Percentiles rank a stretch among this genome's conserved stretches.
phyloP scores from a whole-genome alignment of 2,888 invertebrate species.

The Trypoxylon attenuatum region DNA sequence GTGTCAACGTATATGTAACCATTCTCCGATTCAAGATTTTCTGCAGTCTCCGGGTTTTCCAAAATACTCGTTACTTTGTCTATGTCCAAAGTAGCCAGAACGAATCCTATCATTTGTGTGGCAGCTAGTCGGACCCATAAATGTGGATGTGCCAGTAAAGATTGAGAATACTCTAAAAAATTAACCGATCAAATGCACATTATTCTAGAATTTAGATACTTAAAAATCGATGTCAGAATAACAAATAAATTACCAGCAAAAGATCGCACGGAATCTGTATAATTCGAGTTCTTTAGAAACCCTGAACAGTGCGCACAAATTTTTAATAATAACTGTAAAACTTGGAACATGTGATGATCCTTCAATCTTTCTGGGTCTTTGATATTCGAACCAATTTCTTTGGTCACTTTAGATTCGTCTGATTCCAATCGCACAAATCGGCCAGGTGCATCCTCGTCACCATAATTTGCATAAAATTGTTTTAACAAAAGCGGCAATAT shows the following conservation, averaged over 20 bases:
- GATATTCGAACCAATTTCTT: conserved; percentile 56
- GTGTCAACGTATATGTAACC: conserved; percentile 81
- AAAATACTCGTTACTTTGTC: conserved; percentile 78
- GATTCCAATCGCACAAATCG: conserved; percentile 61
- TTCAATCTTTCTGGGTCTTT: conserved; percentile 80
- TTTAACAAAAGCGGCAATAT: conserved; percentile 79
- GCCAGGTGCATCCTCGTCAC: conserved; percentile 63
- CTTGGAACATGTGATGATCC: conserved; percentile 86
- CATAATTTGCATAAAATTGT: conserved; percentile 66
- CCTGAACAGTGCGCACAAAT: conserved; percentile 80
- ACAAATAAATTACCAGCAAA: conserved; percentile 67
- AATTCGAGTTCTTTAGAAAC: conserved; percentile 77
- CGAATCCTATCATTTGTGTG: conserved; percentile 84
- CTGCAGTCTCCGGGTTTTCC: conserved; percentile 67
- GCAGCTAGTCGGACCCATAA: conserved; percentile 89
- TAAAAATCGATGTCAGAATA: too few relatives aligned
- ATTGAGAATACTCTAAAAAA: conserved; percentile 81
- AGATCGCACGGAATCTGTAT: conserved; percentile 75
- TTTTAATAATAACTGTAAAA: conserved; percentile 83
- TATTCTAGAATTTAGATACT: neutral
- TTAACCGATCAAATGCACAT: conserved; percentile 46
- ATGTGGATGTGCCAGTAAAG: conserved; percentile 87
- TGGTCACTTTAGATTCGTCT: conserved; percentile 14
- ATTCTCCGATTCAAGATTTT: conserved; percentile 74
- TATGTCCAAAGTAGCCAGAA: conserved; percentile 81